phyloP scores from a whole-genome alignment of 2,797 vertebrate species.

The Lemur catta region DNA sequence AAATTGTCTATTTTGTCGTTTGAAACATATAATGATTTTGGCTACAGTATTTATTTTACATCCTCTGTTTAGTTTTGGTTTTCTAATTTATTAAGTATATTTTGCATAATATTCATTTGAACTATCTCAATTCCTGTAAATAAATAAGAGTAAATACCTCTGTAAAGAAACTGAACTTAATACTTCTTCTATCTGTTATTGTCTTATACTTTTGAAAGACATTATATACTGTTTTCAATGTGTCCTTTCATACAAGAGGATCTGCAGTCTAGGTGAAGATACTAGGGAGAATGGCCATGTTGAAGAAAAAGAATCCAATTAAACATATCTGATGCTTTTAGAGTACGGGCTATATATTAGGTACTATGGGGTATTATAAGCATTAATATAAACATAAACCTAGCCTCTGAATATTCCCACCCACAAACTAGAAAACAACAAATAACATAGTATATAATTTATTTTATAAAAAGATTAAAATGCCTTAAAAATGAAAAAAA shows the following conservation, averaged over 20 bases:
- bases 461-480: conserved; percentile 14
- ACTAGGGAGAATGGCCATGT: neutral
- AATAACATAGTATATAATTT: neutral
- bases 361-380: neutral
- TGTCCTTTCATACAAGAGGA: neutral
- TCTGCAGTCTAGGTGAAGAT: neutral
- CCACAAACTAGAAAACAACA: neutral
- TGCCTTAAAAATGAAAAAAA: neutral
- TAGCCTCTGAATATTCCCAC: neutral
- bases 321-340: neutral
- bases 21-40: neutral
- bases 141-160: neutral
- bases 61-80: neutral
- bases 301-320: neutral
- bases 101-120: neutral
- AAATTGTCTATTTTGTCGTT: neutral
- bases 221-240: neutral
- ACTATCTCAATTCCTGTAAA: conserved; percentile 6
- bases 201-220: neutral
- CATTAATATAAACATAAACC: neutral
- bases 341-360: neutral
- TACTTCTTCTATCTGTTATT: neutral
- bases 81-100: neutral
- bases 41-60: neutral
- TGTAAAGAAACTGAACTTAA: neutral